Percentiles rank a stretch among this genome's conserved stretches.
Evolutionary conservation across 2,888 invertebrate species (phyloP).

Genomic region (Taphrorychus bicolor): DNA sequence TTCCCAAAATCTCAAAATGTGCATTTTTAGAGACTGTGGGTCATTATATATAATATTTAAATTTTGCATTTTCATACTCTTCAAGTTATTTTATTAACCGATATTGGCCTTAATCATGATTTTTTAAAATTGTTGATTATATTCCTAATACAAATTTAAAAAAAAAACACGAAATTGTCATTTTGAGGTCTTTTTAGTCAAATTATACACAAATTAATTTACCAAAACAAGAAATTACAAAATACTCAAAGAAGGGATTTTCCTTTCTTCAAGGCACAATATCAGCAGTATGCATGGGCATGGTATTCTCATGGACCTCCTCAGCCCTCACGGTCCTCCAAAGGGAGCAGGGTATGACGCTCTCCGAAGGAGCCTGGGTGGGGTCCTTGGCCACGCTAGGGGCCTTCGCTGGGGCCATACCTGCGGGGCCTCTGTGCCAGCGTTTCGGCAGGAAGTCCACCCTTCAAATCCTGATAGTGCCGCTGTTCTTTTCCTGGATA

Average conservation of each 20-base stretch:
- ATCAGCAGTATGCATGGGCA: conserved; percentile 65
- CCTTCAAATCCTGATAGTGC: conserved; percentile 63
- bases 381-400: conserved; percentile 66
- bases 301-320: conserved; percentile 67
- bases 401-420: conserved; percentile 65
- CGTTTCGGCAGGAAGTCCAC: conserved; percentile 65
- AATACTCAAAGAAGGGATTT: not conserved
- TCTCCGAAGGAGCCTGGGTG: conserved; percentile 63
- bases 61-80: too few species aligned
- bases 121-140: too few species aligned
- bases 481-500: conserved; percentile 65
- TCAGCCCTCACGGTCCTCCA: conserved; percentile 62
- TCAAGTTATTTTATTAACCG: too few species aligned
- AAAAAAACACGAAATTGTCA: not conserved
- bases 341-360: conserved; percentile 45
- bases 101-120: too few species aligned
- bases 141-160: too few species aligned
- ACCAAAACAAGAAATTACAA: too few species aligned
- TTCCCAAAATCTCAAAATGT: too few species aligned
- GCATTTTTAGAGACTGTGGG: too few species aligned
- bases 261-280: conserved; percentile 55
- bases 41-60: too few species aligned
- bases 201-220: too few species aligned
- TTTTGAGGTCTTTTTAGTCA: too few species aligned
- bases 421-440: conserved; percentile 64